A percentile compares a stretch with the other conserved stretches of the same genome.
Evolutionary conservation across 2,113 vertebrate genomes (phyloP).

Genomic region (Nicator chloris): DNA sequence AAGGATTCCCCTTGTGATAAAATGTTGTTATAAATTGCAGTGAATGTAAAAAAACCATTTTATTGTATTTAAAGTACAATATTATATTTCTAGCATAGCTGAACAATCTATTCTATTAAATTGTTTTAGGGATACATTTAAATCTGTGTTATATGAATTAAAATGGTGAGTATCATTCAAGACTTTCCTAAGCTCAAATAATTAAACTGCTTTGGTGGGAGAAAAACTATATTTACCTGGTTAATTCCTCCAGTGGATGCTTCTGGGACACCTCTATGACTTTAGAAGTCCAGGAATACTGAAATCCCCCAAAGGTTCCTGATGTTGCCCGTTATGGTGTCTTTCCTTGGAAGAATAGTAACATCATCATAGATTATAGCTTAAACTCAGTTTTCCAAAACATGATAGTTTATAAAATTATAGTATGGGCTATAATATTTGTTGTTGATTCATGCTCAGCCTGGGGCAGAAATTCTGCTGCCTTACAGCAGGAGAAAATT

Average conservation of each 20-base stretch:
- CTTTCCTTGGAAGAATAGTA: conserved; percentile 57
- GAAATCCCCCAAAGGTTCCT: not conserved
- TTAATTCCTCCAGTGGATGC: not conserved
- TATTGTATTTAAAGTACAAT: not conserved
- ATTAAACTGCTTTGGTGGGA: not conserved
- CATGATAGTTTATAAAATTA: conserved; percentile 77
- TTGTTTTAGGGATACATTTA: not conserved
- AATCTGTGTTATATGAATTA: not conserved
- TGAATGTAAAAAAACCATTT: not conserved
- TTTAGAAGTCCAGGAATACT: not conserved
- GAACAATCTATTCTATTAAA: not conserved
- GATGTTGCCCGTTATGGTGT: conserved; percentile 51
- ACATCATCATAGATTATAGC: conserved; percentile 65
- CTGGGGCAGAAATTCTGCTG: conserved; percentile 68
- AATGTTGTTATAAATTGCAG: not conserved
- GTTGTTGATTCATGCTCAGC: conserved; percentile 73
- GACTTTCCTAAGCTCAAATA: not conserved
- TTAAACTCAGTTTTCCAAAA: conserved; percentile 68
- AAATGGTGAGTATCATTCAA: not conserved
- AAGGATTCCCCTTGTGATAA: not conserved
- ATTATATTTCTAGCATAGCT: not conserved
- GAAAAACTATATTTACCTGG: not conserved
- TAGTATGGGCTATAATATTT: conserved; percentile 58
- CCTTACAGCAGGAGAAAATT: conserved; percentile 64
- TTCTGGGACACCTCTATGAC: not conserved